phyloP scores from a whole-genome alignment of 2,888 invertebrate genomes.

The Mythimna lalbum region DNA sequence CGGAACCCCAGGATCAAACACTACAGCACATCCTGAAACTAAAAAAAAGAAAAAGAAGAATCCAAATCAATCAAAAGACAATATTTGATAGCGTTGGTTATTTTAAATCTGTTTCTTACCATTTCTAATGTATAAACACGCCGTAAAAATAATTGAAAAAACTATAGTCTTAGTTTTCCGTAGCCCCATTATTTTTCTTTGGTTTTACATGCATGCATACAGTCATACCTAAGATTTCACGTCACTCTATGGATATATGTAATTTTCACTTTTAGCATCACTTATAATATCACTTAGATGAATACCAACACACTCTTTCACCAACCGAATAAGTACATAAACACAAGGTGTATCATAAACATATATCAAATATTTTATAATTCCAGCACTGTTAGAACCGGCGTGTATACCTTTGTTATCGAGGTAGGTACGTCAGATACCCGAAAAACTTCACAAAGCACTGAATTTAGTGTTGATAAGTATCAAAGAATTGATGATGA shows the following conservation, averaged over 20 bases:
- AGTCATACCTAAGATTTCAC: slow-evolving; percentile 64
- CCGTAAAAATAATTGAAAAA: slow-evolving; percentile 55
- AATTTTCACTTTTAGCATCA: slow-evolving; percentile 30
- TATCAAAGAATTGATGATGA: slow-evolving; percentile 71
- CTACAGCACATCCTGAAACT: slow-evolving; percentile 79
- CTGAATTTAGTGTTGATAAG: slow-evolving; percentile 70
- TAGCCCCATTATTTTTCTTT: slow-evolving; percentile 59
- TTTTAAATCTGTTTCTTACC: slow-evolving; percentile 63
- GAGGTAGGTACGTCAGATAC: slow-evolving; percentile 68
- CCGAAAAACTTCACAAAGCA: slow-evolving; percentile 69
- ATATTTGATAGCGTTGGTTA: background rate
- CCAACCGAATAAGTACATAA: background rate
- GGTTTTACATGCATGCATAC: slow-evolving; percentile 27
- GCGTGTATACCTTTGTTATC: slow-evolving; percentile 29
- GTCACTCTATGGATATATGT: background rate
- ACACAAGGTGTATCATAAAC: background rate
- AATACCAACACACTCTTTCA: slow-evolving; percentile 16
- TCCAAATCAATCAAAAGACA: background rate
- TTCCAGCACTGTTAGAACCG: slow-evolving; percentile 28
- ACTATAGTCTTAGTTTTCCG: slow-evolving; percentile 42
- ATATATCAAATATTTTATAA: background rate
- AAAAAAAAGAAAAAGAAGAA: background rate
- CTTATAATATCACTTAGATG: background rate
- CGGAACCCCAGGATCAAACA: slow-evolving; percentile 55
- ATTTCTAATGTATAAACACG: slow-evolving; percentile 59